Evolutionary conservation across 2,797 vertebrate genomes (phyloP), one percentile per base, ranked within the genome.

Genomic region (Sylvia borin): DNA sequence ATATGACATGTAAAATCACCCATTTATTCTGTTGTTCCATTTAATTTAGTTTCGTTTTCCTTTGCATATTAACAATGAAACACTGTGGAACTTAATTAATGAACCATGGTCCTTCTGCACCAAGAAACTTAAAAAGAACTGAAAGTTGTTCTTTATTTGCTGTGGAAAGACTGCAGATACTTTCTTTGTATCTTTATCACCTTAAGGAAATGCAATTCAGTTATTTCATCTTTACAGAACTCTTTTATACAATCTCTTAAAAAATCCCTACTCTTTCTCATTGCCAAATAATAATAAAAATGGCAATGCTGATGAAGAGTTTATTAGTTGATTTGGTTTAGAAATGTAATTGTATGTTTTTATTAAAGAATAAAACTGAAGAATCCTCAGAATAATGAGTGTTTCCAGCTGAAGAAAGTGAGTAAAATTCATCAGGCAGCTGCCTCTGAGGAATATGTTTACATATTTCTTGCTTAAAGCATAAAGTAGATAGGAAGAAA

Each of bases 41-140:
- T 95, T 88, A 90, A 78, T 94, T 93, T 92, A 40, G 51, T 94
- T 91, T 92, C 16, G 36, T 90, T 93, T 94, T 81, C 43, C 53
- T 89, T 88, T 16, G 3, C 53, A 67, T 92, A 54, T 79, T 86
- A 92, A 90, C 66, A 92, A 15, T 61, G 77, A 88, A 89, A 76
- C 27, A 73, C 45, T 73, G 55, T 68, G 66, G 51, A 88, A 70
- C 43, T 57, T 74, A 86, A 76, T 94, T 84, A 93, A 76, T 90
- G 86, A 95, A 48, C 25, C 2, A 1, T 27, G 7, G 34, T 92
- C 53, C 34, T 94, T 95, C 76, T 79, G 61, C 72, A 89, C 58
- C 25, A 71, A 48, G 60, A 83, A 92, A 65, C 50, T 79, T 90
- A 6, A 86, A 84, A 94, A 85, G 48, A 20, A 43, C 68, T 47